A percentile compares a stretch with the other conserved stretches of the same genome.
These are phyloP conservation scores for Muscina levida DNA, from an alignment of 2,888 invertebrate species.

Conservation along the genomic window DNA sequence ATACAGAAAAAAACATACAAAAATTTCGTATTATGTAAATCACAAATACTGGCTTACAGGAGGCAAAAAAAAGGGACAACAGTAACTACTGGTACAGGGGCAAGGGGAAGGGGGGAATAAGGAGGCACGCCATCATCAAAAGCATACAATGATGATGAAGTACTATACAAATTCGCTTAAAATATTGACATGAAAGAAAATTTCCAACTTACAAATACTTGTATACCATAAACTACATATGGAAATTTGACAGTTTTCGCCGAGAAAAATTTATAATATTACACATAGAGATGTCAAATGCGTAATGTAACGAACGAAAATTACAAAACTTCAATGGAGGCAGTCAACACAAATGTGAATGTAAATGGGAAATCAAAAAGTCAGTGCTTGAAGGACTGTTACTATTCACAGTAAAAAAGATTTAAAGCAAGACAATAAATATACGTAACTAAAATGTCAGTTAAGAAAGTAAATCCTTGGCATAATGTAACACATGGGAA, in stretches of 20 bases:
- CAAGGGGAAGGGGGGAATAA: too few species aligned
- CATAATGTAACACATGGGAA: too few species aligned
- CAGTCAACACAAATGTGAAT: constrained; percentile 13
- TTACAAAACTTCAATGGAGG: background rate
- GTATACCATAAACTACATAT: constrained; percentile 8
- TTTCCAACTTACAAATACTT: background rate
- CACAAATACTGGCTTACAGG: constrained; percentile 38
- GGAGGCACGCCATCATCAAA: too few species aligned
- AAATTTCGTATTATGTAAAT: constrained; percentile 59
- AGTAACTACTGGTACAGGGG: too few species aligned
- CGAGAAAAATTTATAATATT: constrained; percentile 34
- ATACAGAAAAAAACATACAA: too few species aligned
- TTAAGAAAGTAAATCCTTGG: too few species aligned
- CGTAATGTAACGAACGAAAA: constrained; percentile 5
- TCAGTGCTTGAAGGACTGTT: too few species aligned
- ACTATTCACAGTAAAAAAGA: too few species aligned
- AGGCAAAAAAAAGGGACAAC: constrained; percentile 39
- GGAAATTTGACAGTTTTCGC: constrained; percentile 25
- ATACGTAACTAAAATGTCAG: too few species aligned
- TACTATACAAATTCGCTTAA: constrained; percentile 43
- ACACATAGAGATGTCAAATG: constrained; percentile 57
- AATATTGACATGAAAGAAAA: constrained; percentile 33
- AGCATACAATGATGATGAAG: constrained; percentile 11
- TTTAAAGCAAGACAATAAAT: too few species aligned
- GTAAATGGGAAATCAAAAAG: too few species aligned